Evolutionary conservation across 1,140 invertebrate species (phyloP).

Genomic region (Saxidomus purpurata): DNA sequence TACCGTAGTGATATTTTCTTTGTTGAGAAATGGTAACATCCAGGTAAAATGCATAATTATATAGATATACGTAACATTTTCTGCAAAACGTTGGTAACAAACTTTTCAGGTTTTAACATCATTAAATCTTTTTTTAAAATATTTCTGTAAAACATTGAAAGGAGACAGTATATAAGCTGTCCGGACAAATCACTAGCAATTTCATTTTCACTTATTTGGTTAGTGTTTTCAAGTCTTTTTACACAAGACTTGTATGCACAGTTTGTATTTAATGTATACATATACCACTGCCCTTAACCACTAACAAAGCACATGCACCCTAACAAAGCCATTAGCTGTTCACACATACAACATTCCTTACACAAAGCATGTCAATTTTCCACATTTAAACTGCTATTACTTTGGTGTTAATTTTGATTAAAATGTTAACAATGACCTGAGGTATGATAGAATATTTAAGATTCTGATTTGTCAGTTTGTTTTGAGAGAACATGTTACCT

Average conservation of each 20-base stretch:
- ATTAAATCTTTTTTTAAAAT: too few relatives aligned
- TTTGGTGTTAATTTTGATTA: not conserved
- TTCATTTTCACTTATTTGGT: too few relatives aligned
- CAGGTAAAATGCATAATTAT: too few relatives aligned
- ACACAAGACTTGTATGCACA: not conserved
- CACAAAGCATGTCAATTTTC: conserved; percentile 58
- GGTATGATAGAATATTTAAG: not conserved
- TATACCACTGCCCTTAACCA: not conserved
- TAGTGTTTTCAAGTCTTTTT: too few relatives aligned
- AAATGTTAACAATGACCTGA: not conserved
- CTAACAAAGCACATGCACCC: not conserved
- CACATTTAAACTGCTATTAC: not conserved
- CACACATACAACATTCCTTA: conserved; percentile 57
- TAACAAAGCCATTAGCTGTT: conserved; percentile 45
- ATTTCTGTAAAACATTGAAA: too few relatives aligned
- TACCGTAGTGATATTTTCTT: too few relatives aligned
- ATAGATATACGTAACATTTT: too few relatives aligned
- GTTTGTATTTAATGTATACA: not conserved
- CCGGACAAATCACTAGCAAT: too few relatives aligned
- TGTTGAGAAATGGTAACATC: too few relatives aligned
- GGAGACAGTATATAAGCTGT: too few relatives aligned
- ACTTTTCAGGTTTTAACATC: too few relatives aligned
- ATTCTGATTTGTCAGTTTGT: not conserved
- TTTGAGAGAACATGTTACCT: not conserved
- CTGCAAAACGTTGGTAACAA: too few relatives aligned